Base-by-base conservation (phyloP, 2,888 invertebrate species). In the Zygothrica quintamaculata region DNA sequence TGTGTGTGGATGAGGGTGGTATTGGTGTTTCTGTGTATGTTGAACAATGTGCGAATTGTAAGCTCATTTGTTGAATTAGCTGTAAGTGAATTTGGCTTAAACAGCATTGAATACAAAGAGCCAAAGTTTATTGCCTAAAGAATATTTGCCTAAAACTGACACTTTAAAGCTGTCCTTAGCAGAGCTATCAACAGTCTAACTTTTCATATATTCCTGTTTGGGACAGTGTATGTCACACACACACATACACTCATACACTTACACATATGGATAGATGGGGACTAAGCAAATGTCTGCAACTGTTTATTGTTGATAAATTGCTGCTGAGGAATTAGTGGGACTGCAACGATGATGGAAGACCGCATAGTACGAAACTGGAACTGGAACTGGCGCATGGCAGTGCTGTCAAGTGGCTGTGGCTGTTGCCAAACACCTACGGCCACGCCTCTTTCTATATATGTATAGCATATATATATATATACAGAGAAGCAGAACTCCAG, bases 221-320 rank as follows among this genome's bases (percentile, higher is more conserved):
- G 80, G 80, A 87, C 87, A 80, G 52, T 53, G 60, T 64, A 70
- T 60, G 82, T 80, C 85, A 77, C 64, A 75, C 39, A 16, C 59
- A 43, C 53, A 46, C 42, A 42, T 44, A 39, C 25, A 26, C 42
- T 33, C 36, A 47, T 16, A 29, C 42, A 48, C 15, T 12, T 44
- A 31, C 31, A 9, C n/a, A n/a, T 13, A 18, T 25, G 22, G 18
- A 55, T 11, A 29, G 5, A 39, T 11, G 22, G 31, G 40, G 6
- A 65, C 71, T 69, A 58, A 74, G 82, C 67, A 80, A 80, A 88
- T 88, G 86, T 79, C 88, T 85, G 89, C 88, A 88, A 89, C 88
- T 85, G 88, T 88, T 82, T 80, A 87, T 82, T 82, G 88, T 87
- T 88, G 89, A 87, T 89, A 87, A 89, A 89, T 89, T 87, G 86